phyloP scores from a whole-genome alignment of 2,797 vertebrate genomes.

The Sandelia bainsii region DNA sequence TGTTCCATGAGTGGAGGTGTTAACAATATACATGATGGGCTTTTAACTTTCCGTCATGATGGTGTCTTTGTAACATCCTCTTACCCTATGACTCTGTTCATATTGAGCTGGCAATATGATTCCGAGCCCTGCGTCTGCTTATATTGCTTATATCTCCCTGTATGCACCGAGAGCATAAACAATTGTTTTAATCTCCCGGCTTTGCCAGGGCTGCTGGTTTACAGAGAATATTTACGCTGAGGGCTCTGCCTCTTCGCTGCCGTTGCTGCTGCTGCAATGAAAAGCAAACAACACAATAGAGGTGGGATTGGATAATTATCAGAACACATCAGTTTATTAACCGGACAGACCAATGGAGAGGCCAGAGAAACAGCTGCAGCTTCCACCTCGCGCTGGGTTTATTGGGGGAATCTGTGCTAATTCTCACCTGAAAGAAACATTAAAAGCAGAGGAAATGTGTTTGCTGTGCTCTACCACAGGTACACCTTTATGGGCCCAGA shows the following conservation, averaged over 20 bases:
- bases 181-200: conserved; percentile 45
- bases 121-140: conserved; percentile 20
- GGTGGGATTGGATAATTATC: conserved; percentile 42
- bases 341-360: conserved; percentile 21
- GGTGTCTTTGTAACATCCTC: conserved; percentile 20
- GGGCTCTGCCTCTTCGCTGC: conserved; percentile 7
- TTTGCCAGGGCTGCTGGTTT: conserved; percentile 17
- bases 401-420: not conserved
- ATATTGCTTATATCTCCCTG: conserved; percentile 19
- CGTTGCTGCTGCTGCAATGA: conserved; percentile 20
- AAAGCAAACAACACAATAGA: conserved; percentile 27
- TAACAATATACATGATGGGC: conserved; percentile 27
- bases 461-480: not conserved
- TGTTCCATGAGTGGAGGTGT: conserved; percentile 40
- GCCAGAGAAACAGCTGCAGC: conserved; percentile 11
- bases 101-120: conserved; percentile 1
- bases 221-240: conserved; percentile 33
- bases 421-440: conserved; percentile 12
- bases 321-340: conserved; percentile 36
- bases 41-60: conserved; percentile 40
- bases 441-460: not conserved
- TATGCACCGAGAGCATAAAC: conserved; percentile 39
- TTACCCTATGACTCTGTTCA: conserved; percentile 8
- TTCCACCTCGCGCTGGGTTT: conserved; percentile 5
- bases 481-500: not conserved